Conservation (phyloP, 2,797 vertebrate species). For the Silurus aristotelis region DNA sequence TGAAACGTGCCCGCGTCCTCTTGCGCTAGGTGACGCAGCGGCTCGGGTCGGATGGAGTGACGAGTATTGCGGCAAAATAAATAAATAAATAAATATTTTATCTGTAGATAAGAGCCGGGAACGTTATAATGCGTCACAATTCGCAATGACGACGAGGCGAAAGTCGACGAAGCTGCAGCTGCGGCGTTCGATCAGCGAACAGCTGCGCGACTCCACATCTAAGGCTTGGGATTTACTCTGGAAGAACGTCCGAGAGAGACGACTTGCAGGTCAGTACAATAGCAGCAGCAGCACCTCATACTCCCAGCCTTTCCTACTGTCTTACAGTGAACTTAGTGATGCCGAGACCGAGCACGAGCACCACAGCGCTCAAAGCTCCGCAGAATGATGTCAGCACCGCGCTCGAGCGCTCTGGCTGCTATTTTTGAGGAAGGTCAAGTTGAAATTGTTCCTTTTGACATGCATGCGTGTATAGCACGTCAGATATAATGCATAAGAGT, state of each 20-base stretch:
- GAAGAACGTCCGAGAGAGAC: slow-evolving; percentile 86
- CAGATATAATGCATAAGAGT: not conserved
- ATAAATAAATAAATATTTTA: not conserved
- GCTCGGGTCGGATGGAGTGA: slow-evolving; percentile 63
- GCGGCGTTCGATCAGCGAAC: slow-evolving; percentile 87
- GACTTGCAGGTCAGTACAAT: slow-evolving; percentile 86
- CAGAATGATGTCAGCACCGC: slow-evolving; percentile 43
- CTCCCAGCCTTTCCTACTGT: not conserved
- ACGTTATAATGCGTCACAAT: slow-evolving; percentile 48
- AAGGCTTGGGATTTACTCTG: slow-evolving; percentile 92
- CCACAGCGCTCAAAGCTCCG: not conserved
- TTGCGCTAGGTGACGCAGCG: slow-evolving; percentile 73
- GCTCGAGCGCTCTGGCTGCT: slow-evolving; percentile 25
- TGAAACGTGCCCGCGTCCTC: slow-evolving; percentile 30
- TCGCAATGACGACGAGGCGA: slow-evolving; percentile 71
- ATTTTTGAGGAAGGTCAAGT: slow-evolving; percentile 74
- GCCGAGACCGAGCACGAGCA: not conserved
- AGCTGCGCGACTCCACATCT: slow-evolving; percentile 85
- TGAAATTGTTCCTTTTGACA: slow-evolving; percentile 59
- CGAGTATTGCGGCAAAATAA: slow-evolving; percentile 68
- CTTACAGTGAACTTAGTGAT: not conserved
- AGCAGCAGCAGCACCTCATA: not conserved
- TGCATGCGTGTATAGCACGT: not conserved
- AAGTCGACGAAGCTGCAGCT: slow-evolving; percentile 73
- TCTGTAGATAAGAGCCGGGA: not conserved